Evolutionary conservation across 1,140 invertebrate species (phyloP), one percentile per base, ranked within the genome.

Genomic region (Diachasmimorpha longicaudata): DNA sequence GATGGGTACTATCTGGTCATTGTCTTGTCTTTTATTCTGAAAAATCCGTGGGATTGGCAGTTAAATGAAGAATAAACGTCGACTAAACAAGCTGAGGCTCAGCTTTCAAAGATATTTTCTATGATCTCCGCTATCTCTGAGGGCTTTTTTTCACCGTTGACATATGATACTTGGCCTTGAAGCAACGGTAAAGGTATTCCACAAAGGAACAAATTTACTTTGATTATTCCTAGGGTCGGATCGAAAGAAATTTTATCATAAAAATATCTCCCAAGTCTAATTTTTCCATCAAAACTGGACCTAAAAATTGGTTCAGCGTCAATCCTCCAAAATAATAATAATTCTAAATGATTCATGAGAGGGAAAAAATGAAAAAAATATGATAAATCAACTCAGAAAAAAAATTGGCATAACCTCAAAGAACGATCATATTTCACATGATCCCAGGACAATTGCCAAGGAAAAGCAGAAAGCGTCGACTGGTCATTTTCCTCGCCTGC

Each of bases 401-500:
- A 73, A 73, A 37, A n/a, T 21, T 66, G 44, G 23, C 66, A 39
- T 37, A n/a, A 39, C 14, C 36, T 68, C 31, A 42, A 42, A 37
- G 52, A n/a, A 55, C 58, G 72, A 74, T 77, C 67, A 63, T 77
- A 74, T 77, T 77, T 74, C 72, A 78, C 36, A 48, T 66, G 55
- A 70, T n/a, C 73, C 71, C 37, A 71, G 39, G 21, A 73, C 67
- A 78, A 78, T 63, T 23, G 39, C 36, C 58, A 31, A 63, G 58
- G 66, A 66, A 68, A 70, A 19, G 19, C n/a, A 14, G 13, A 70
- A 63, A 70, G 37, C 21, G 44, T 70, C 70, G 77, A 77, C 81
- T 82, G 83, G 81, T 85, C 85, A 85, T 85, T 84, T 84, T 73
- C 21, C 68, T 70, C 39, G 4, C 39, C 58, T 19, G 16, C n/a